Conservation (phyloP, 2,888 invertebrate genomes). For the Poecilobothrus nobilitatus region DNA sequence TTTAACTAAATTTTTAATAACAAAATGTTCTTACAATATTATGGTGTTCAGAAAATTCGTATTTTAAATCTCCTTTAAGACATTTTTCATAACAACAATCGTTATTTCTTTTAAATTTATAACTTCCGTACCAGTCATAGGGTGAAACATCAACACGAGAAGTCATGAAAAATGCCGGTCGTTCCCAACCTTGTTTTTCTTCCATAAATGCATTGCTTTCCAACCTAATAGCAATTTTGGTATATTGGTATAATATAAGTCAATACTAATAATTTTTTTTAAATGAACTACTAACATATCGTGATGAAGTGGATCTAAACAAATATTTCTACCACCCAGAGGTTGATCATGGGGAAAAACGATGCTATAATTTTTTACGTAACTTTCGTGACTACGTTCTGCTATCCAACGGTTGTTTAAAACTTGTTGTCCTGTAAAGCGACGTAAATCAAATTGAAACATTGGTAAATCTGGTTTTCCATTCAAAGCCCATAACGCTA, state of each 20-base stretch:
- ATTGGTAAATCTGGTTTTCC: conserved; percentile 78
- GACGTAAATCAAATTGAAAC: conserved; percentile 77
- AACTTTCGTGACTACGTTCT: conserved; percentile 82
- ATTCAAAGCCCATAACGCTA: conserved; percentile 74
- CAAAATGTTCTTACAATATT: conserved; percentile 50
- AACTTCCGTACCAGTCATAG: conserved; percentile 82
- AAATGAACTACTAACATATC: conserved; percentile 39
- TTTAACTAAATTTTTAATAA: background rate
- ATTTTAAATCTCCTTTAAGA: conserved; percentile 67
- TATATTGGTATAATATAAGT: no score
- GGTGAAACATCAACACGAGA: conserved; percentile 36
- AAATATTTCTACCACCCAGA: conserved; percentile 66
- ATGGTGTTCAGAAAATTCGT: conserved; percentile 73
- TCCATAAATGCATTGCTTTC: conserved; percentile 80
- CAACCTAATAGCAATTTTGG: conserved; percentile 29
- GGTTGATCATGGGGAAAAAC: conserved; percentile 79
- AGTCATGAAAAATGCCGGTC: conserved; percentile 70
- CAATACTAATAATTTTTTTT: no score
- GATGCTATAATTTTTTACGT: conserved; percentile 74
- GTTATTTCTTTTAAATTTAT: conserved; percentile 57
- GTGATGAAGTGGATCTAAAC: conserved; percentile 57
- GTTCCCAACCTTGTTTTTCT: conserved; percentile 74
- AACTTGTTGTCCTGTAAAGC: conserved; percentile 67
- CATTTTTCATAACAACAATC: conserved; percentile 61
- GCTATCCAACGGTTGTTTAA: conserved; percentile 65